Evolutionary conservation across 2,113 vertebrate species (phyloP).

Genomic region (Terrapene triunguis): DNA sequence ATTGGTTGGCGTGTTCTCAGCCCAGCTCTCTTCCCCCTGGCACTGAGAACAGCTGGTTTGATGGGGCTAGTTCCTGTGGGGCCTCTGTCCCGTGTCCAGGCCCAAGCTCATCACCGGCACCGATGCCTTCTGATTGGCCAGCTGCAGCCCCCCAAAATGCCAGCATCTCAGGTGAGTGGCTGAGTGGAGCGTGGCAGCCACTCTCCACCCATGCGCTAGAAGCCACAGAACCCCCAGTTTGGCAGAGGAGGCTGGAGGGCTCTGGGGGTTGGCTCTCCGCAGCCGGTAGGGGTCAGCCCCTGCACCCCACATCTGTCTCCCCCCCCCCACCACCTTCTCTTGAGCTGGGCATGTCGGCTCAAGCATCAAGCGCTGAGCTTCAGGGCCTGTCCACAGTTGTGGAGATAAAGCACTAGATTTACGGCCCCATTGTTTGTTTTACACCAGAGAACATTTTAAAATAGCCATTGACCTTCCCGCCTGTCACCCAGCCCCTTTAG

Average conservation of each 20-base stretch:
- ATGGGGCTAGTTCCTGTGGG: background rate
- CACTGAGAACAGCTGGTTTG: background rate
- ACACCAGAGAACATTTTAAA: background rate
- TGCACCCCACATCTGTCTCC: fast-evolving
- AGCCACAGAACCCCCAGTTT: background rate
- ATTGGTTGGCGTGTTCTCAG: background rate
- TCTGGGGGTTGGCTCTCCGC: background rate
- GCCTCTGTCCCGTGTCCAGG: background rate
- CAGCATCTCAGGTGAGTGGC: background rate
- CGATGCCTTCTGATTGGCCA: background rate
- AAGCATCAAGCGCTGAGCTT: background rate
- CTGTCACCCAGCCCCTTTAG: background rate
- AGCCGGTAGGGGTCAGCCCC: background rate
- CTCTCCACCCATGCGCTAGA: background rate
- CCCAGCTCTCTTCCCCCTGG: background rate
- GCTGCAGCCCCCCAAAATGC: background rate
- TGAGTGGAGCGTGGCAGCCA: fast-evolving
- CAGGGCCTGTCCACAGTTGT: background rate
- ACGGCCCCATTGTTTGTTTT: constrained; percentile 27
- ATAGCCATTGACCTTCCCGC: constrained; percentile 25
- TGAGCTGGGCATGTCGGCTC: background rate
- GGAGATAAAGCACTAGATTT: constrained; percentile 21
- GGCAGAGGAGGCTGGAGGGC: background rate
- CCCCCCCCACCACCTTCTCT: background rate
- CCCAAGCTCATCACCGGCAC: background rate